Conservation (phyloP, 1,140 invertebrate species). For the Ditylenchus dipsaci region DNA sequence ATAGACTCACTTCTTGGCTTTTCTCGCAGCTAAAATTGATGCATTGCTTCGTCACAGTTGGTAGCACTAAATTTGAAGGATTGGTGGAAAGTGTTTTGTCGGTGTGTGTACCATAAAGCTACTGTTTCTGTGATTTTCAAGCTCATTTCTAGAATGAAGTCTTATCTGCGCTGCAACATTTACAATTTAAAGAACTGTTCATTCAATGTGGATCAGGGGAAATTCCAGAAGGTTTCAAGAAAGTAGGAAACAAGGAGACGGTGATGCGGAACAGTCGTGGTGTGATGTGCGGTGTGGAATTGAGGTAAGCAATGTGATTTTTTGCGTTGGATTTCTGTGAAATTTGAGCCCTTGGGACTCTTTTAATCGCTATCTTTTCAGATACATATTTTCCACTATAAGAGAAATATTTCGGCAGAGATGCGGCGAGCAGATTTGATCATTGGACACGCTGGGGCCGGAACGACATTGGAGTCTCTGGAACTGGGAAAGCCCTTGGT, state of each 20-base stretch:
- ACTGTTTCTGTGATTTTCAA: no score
- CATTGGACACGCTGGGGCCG: constrained; percentile 70
- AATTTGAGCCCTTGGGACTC: not conserved
- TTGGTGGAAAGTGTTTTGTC: not conserved
- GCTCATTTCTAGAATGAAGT: not conserved
- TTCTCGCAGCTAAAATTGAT: not conserved
- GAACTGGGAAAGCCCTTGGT: constrained; percentile 74
- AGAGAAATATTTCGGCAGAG: not conserved
- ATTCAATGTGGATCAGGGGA: not conserved
- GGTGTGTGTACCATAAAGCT: no score
- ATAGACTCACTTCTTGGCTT: constrained; percentile 1
- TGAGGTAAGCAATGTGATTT: no score
- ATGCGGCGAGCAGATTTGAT: constrained; percentile 36
- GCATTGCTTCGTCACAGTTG: constrained; percentile 9
- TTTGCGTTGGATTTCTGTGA: not conserved
- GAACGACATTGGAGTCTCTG: constrained; percentile 81
- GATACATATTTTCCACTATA: not conserved
- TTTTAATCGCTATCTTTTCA: constrained; percentile 1
- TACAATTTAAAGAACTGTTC: not conserved
- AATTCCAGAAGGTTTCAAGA: not conserved
- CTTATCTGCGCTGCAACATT: not conserved
- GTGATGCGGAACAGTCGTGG: not conserved
- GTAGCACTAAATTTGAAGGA: constrained; percentile 3
- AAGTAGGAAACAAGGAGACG: no score
- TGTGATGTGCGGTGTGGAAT: not conserved